Base-by-base conservation (phyloP, 2,888 invertebrate genomes). In the Chromoteleia sp. region DNA sequence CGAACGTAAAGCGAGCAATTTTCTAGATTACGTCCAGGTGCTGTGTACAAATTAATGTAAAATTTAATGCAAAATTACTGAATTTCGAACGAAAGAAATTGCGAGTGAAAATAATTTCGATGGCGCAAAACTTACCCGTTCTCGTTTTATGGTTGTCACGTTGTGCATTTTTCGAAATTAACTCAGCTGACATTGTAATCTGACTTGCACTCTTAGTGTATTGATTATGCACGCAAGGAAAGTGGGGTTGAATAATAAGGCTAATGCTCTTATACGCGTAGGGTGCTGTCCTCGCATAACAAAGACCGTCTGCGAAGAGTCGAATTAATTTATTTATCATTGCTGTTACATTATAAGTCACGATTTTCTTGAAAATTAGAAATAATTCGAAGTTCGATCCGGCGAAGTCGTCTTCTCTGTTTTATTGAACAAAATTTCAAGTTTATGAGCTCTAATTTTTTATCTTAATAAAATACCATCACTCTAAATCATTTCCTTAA, bases 221-320 rank as follows among this genome's bases (percentile, higher is more conserved):
- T 87, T 85, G 87, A 88, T 86, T 85, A 84, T 81, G 81, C 79
- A 83, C 48, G 81, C 77, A 68, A 83, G 77, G 80, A 81, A 85
- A 85, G 84, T 83, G 86, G 86, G 87, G 86, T 86, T 85, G 84
- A 84, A 84, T 85, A 87, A 87, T 87, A 86, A 86, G 86, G 86
- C 86, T 87, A 86, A 86, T 87, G 87, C 86, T 85, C 85, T 79
- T 82, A 48, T 21, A 43, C 52, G 50, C 63, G 45, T 85, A 85
- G 87, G 87, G 86, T 86, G 84, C 83, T 84, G 82, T 85, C 84
- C 80, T 78, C 65, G 59, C 12, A 75, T 85, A 87, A 87, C 86
- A 88, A 87, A 88, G 85, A 78, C 79, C 73, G 85, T 84, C 84
- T 85, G 84, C 84, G 79, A 68, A 85, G 86, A 86, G 82, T 67